Evolutionary conservation across 1,140 invertebrate genomes (phyloP).

Genomic region (Ceratina australensis): DNA sequence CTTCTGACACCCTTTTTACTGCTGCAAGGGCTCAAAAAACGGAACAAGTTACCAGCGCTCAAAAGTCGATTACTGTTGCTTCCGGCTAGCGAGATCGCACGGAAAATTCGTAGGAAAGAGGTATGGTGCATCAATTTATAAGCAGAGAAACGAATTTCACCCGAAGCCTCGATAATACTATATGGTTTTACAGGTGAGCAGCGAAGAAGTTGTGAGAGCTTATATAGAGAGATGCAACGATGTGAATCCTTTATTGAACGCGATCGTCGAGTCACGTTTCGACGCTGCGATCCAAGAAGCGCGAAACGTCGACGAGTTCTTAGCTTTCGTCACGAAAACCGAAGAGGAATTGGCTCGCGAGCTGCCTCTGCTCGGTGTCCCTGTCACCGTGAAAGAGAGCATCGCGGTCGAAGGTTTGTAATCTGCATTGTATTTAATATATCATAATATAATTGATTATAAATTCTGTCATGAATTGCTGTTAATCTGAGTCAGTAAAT

Average conservation of each 20-base stretch:
- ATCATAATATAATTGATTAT: too few species aligned
- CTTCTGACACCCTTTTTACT: constrained; percentile 74
- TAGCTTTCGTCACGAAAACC: constrained; percentile 73
- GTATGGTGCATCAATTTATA: constrained; percentile 64
- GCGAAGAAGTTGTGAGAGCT: constrained; percentile 82
- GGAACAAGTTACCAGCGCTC: constrained; percentile 81
- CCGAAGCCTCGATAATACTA: background rate
- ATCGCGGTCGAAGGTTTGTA: constrained; percentile 82
- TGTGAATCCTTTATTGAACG: constrained; percentile 86
- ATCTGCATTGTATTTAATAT: too few species aligned
- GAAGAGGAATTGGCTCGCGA: constrained; percentile 78
- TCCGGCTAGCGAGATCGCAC: constrained; percentile 81
- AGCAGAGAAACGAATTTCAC: background rate
- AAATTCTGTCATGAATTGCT: too few species aligned
- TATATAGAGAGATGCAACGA: constrained; percentile 84
- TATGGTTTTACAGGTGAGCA: constrained; percentile 76
- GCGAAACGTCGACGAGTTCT: constrained; percentile 77
- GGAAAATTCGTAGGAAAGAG: constrained; percentile 82
- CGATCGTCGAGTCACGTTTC: constrained; percentile 84
- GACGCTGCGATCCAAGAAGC: constrained; percentile 83
- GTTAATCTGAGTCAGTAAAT: too few species aligned
- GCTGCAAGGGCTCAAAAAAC: constrained; percentile 53
- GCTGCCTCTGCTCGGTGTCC: constrained; percentile 84
- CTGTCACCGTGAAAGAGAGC: constrained; percentile 86
- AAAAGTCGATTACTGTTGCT: constrained; percentile 81